Evolutionary conservation across 2,797 vertebrate species (phyloP).

Genomic region (Mormyrus proboscirostris): DNA sequence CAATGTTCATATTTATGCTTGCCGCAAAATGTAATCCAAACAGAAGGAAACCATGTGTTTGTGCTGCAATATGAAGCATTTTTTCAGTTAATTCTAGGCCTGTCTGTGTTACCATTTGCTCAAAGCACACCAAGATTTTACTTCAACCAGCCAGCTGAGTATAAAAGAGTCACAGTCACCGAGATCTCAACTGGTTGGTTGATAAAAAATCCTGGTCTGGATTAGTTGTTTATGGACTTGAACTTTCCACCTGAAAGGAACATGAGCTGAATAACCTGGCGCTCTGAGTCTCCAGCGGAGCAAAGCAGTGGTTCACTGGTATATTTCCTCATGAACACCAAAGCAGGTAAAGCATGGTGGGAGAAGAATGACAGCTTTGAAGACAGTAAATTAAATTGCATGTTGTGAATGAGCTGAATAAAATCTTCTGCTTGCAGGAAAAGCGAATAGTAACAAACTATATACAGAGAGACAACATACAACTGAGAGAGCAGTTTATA

Average conservation of each 20-base stretch:
- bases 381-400: neutral
- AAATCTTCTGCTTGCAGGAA: neutral
- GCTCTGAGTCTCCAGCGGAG: neutral
- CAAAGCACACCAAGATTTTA: too few relatives aligned
- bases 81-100: neutral
- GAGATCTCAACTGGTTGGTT: too few relatives aligned
- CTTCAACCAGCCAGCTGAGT: too few relatives aligned
- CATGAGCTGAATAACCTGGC: neutral
- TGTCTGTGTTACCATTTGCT: neutral
- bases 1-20: neutral
- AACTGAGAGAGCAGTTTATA: neutral
- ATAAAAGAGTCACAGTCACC: too few relatives aligned
- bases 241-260: neutral
- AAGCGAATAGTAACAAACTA: neutral
- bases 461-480: neutral
- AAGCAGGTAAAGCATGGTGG: neutral
- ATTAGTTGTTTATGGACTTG: too few relatives aligned
- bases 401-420: neutral
- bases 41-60: neutral
- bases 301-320: neutral
- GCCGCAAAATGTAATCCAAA: neutral
- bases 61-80: neutral
- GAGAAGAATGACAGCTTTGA: neutral
- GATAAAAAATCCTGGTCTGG: too few relatives aligned
- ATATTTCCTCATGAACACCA: neutral